Percentiles rank a stretch among this genome's conserved stretches.
Conservation (phyloP, 2,797 vertebrate genomes). For the Ambastaia sidthimunki region DNA sequence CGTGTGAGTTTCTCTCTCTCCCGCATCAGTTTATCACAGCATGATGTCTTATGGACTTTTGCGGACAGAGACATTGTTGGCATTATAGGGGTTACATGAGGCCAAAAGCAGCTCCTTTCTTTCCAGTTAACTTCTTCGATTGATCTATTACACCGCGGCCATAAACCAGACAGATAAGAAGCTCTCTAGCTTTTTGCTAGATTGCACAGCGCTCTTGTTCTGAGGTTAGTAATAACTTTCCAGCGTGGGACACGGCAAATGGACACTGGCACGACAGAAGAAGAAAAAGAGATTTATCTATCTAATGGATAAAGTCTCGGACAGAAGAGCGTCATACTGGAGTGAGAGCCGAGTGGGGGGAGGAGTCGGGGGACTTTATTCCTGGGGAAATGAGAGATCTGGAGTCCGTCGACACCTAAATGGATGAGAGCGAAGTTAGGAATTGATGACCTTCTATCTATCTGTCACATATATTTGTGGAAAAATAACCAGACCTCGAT, state of each 20-base stretch:
- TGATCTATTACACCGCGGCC: slow-evolving; percentile 58
- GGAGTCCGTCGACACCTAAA: slow-evolving; percentile 59
- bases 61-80: slow-evolving; percentile 35
- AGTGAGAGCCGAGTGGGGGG: slow-evolving; percentile 49
- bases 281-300: slow-evolving; percentile 67
- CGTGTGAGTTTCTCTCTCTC: slow-evolving; percentile 25
- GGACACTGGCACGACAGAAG: slow-evolving; percentile 60
- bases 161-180: slow-evolving; percentile 62
- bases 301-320: slow-evolving; percentile 64
- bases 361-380: slow-evolving; percentile 56
- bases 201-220: slow-evolving; percentile 64
- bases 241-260: slow-evolving; percentile 59
- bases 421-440: slow-evolving; percentile 61
- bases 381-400: slow-evolving; percentile 66
- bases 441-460: slow-evolving; percentile 60
- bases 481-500: slow-evolving; percentile 46
- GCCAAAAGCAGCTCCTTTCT: slow-evolving; percentile 38
- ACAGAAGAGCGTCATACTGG: slow-evolving; percentile 56
- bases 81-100: slow-evolving; percentile 47
- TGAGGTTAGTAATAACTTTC: slow-evolving; percentile 69
- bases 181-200: slow-evolving; percentile 58
- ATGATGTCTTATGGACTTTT: slow-evolving; percentile 38
- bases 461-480: slow-evolving; percentile 55
- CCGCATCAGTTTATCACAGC: slow-evolving; percentile 46
- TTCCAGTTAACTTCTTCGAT: slow-evolving; percentile 56